Conservation (phyloP, 2,113 vertebrate species). For the Trogon surrucura region DNA sequence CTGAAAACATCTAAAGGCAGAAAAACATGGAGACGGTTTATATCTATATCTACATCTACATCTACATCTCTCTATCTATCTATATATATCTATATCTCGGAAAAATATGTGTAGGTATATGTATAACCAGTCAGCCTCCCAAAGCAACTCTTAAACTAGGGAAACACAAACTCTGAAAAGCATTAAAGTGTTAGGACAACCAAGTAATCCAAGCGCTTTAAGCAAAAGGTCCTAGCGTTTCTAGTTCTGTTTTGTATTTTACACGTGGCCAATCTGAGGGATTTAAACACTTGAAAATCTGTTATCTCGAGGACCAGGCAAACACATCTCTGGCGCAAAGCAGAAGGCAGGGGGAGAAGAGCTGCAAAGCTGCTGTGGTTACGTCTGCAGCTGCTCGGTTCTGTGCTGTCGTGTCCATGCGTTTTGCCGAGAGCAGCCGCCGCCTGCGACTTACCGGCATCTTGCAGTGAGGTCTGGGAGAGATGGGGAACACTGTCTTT, state of each 20-base stretch:
- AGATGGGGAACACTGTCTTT: slow-evolving; percentile 90
- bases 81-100: neutral
- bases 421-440: neutral
- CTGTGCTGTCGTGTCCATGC: neutral
- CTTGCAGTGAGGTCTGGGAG: slow-evolving; percentile 93
- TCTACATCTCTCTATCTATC: neutral
- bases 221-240: neutral
- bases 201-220: neutral
- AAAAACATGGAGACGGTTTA: neutral
- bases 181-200: neutral
- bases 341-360: neutral
- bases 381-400: neutral
- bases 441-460: slow-evolving; percentile 82
- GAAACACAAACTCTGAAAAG: neutral
- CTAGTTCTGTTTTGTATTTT: neutral
- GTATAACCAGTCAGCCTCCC: neutral
- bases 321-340: neutral
- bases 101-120: neutral
- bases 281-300: neutral
- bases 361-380: neutral
- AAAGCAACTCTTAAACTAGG: neutral
- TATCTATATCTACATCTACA: no score
- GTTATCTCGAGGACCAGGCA: neutral
- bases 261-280: neutral
- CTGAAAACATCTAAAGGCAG: neutral